Base-by-base conservation (phyloP, 2,113 vertebrate species). In the Oreochromis aureus region DNA sequence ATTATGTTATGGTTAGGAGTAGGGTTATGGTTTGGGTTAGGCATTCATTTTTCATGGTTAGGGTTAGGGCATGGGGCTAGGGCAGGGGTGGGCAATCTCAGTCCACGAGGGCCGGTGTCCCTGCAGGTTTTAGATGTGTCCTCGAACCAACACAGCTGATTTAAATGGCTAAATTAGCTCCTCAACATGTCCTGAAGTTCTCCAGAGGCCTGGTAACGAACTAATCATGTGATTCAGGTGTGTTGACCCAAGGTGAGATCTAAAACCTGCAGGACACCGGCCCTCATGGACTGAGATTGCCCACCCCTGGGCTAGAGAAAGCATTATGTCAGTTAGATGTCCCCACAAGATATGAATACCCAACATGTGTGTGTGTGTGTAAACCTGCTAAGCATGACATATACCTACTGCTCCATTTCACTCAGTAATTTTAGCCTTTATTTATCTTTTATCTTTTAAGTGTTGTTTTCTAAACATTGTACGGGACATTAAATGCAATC, bases 401-500 rank as follows among this genome's bases (percentile, higher is more conserved):
- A 89, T 91, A 93, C 59, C 66, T 85, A 32, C 63, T 82, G 90
- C 86, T 78, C 53, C 81, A 89, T 92, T 95, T 91, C 59, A 87
- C 83, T 78, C 18, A 89, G 66, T 87, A 94, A 92, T 27, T 55
- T 59, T 39, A 46, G 13, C 9, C 22, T 91, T 44, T 71, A 34
- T 39, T 19, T 51, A 56, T 22, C 10, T 7, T 9, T 39, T 34
- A 80, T 79, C n/a, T 41, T 12, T 82, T 59, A 92, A 86, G 22
- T 79, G 55, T 56, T 78, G 13, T 85, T 81, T 73, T 85, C 46
- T 34, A 73, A 84, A 73, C 48, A 51, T 78, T 55, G 84, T 11
- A 66, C 32, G 46, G 76, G 6, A 69, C 80, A 91, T 88, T 89
- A 81, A 87, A 53, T 58, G 46, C 19, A 48, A 16, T 46, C 24